phyloP scores from a whole-genome alignment of 2,888 invertebrate genomes.

The Panzeria rudis region DNA sequence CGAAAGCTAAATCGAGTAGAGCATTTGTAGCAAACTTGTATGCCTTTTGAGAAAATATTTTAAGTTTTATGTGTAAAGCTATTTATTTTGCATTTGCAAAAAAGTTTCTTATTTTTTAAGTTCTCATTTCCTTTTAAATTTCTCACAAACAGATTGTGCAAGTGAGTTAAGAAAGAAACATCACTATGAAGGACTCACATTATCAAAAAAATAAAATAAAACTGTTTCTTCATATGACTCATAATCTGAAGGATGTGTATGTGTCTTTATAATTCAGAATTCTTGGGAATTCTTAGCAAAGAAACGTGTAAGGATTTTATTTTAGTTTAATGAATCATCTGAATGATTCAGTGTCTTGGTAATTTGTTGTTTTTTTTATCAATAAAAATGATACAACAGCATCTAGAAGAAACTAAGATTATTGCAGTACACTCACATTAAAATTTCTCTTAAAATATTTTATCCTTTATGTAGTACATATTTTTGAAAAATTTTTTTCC shows the following conservation, averaged over 20 bases:
- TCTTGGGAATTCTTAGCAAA: constrained; percentile 9
- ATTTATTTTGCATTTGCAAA: no score
- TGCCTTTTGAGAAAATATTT: not conserved
- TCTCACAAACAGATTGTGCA: not conserved
- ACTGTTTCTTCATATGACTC: not conserved
- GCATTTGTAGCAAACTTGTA: no score
- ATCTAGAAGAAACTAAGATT: not conserved
- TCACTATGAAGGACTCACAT: not conserved
- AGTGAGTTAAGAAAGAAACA: not conserved
- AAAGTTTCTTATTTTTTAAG: not conserved
- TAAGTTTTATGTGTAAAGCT: not conserved
- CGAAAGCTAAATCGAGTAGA: no score
- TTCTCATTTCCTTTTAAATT: not conserved
- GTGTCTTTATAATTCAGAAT: not conserved
- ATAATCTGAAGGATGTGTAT: not conserved
- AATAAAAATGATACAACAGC: constrained; percentile 37
- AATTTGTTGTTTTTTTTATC: not conserved
- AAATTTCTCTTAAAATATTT: no score
- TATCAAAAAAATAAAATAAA: not conserved
- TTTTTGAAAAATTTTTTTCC: not conserved
- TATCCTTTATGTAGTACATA: no score
- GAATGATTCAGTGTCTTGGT: constrained; percentile 6
- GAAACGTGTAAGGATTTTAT: not conserved
- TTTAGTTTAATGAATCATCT: constrained; percentile 33
- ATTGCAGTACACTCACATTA: not conserved